These are phyloP conservation scores for Oncorhynchus mykiss DNA, from an alignment of 2,113 vertebrate genomes.

Conservation along the genomic window DNA sequence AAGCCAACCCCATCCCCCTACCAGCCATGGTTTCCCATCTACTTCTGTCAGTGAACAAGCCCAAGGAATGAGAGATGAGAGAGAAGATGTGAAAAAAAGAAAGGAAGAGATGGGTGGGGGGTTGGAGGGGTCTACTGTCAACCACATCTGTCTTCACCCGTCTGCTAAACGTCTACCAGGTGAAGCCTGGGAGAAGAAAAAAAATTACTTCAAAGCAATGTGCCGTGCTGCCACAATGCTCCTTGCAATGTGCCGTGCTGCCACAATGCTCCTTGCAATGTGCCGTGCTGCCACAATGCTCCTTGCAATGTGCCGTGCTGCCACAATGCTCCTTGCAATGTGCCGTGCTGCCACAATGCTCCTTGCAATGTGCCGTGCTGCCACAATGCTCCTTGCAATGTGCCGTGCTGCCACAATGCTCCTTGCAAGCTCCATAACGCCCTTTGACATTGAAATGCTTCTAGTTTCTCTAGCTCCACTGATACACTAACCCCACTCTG, in stretches of 20 bases:
- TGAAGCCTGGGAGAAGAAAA: slow-evolving; percentile 2
- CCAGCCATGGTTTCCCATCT: neutral
- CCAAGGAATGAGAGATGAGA: neutral
- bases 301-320: too few species aligned
- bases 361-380: neutral
- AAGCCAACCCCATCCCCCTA: neutral
- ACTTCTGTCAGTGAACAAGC: neutral
- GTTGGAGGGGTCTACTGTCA: slow-evolving; percentile 3
- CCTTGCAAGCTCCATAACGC: neutral
- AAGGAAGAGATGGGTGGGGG: slow-evolving; percentile 5
- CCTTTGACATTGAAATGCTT: neutral
- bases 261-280: neutral
- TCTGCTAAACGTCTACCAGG: neutral
- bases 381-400: too few species aligned
- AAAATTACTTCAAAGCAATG: neutral
- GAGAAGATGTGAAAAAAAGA: neutral
- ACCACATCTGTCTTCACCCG: neutral
- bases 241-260: too few species aligned
- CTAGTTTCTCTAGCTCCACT: neutral
- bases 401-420: neutral
- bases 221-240: neutral
- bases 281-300: too few species aligned
- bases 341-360: too few species aligned
- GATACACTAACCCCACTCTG: neutral
- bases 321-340: neutral